A percentile compares a stretch with the other conserved stretches of the same genome.
These are phyloP conservation scores for Ischnus inquisitorius DNA, from an alignment of 2,888 invertebrate species.

Conservation along the genomic window DNA sequence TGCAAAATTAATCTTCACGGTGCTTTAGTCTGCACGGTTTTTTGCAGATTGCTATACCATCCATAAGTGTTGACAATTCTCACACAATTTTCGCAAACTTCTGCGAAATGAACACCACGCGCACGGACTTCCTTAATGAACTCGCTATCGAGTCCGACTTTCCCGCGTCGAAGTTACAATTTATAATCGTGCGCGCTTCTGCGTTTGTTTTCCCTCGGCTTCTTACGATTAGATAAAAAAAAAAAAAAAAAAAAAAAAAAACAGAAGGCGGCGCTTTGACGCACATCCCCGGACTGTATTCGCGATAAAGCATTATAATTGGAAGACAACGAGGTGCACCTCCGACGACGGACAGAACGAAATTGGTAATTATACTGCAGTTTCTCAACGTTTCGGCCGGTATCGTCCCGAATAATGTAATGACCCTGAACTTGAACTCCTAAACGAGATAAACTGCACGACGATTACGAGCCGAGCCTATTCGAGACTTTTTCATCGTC, in stretches of 20 bases:
- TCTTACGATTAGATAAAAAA: conserved; percentile 3
- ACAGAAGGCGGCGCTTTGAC: no score
- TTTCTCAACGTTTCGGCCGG: not conserved
- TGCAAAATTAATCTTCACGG: no score
- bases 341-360: not conserved
- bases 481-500: conserved; percentile 22
- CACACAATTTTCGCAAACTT: no score
- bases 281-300: no score
- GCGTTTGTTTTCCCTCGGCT: not conserved
- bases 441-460: conserved; percentile 54
- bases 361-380: not conserved
- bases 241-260: not conserved
- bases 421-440: conserved; percentile 66
- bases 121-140: not conserved
- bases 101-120: no score
- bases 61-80: no score
- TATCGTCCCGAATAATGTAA: conserved; percentile 41
- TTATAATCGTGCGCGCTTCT: not conserved
- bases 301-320: not conserved
- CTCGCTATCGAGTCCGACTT: not conserved
- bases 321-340: not conserved
- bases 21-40: no score
- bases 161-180: not conserved
- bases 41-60: no score
- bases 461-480: conserved; percentile 42